phyloP scores from a whole-genome alignment of 2,113 vertebrate species.

The Lipophrys pholis region DNA sequence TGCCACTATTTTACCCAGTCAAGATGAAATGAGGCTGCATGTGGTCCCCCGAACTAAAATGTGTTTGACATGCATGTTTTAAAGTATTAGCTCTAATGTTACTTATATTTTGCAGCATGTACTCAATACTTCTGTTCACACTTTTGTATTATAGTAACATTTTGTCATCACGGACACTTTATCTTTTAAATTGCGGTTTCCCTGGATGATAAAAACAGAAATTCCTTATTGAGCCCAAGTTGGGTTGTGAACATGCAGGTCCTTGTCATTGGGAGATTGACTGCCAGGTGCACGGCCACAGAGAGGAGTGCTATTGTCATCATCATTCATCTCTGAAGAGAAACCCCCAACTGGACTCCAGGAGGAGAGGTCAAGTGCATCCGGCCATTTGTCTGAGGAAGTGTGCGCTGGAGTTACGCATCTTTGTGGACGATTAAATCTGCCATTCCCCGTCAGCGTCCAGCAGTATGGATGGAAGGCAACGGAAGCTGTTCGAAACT shows the following conservation, averaged over 20 bases:
- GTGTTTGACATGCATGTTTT: no score
- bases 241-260: not conserved
- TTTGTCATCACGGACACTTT: not conserved
- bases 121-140: no score
- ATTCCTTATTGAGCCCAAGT: not conserved
- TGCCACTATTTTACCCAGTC: no score
- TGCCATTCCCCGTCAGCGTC: constrained; percentile 17
- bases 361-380: constrained; percentile 37
- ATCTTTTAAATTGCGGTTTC: not conserved
- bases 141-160: not conserved
- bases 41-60: no score
- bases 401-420: constrained; percentile 22
- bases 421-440: constrained; percentile 33
- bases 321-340: constrained; percentile 39
- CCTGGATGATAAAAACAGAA: not conserved
- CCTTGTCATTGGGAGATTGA: not conserved
- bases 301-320: constrained; percentile 21
- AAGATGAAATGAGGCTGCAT: no score
- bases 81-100: no score
- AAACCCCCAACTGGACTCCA: constrained; percentile 14
- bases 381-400: constrained; percentile 44
- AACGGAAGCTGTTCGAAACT: not conserved
- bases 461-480: constrained; percentile 30
- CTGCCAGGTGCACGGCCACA: constrained; percentile 12
- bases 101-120: no score